These are phyloP conservation scores for Ivindomyrus marchei DNA, from an alignment of 2,113 vertebrate species.

Conservation along the genomic window DNA sequence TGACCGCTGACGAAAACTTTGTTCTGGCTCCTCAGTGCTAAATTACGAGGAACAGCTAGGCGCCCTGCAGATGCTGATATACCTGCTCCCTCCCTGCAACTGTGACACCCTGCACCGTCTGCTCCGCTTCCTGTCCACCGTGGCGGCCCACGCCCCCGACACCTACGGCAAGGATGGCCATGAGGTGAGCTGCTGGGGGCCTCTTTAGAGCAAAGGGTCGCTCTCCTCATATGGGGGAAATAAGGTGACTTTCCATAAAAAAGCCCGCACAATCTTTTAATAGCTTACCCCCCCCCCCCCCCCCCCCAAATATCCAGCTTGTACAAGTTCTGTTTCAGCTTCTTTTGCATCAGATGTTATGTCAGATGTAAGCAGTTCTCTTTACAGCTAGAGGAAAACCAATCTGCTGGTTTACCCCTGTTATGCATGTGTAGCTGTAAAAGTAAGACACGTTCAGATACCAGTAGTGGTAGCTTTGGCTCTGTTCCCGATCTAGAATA, in stretches of 20 bases:
- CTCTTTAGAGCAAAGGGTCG: too few relatives aligned
- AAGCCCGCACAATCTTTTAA: not conserved
- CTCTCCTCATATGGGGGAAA: not conserved
- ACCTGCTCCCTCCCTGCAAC: constrained; percentile 92
- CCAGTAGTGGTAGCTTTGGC: not conserved
- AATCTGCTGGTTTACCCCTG: not conserved
- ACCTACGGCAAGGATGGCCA: constrained; percentile 73
- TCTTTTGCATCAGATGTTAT: not conserved
- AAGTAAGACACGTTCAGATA: not conserved
- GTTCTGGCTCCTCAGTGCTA: constrained; percentile 66
- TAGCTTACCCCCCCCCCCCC: not conserved
- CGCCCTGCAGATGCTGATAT: constrained; percentile 79
- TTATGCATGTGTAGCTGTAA: not conserved
- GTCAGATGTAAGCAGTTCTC: not conserved
- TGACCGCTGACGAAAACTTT: constrained; percentile 14
- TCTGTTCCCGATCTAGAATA: not conserved
- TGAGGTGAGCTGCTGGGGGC: constrained; percentile 56
- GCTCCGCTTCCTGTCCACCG: constrained; percentile 81
- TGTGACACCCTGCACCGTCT: constrained; percentile 89
- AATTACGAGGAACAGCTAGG: constrained; percentile 75
- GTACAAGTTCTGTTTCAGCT: not conserved
- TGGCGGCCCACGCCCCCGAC: constrained; percentile 78
- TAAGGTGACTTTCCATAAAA: not conserved
- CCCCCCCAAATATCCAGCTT: not conserved
- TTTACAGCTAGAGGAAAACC: not conserved